These are phyloP conservation scores for Alouatta caraya DNA, from an alignment of 2,797 vertebrate genomes.

Conservation along the genomic window DNA sequence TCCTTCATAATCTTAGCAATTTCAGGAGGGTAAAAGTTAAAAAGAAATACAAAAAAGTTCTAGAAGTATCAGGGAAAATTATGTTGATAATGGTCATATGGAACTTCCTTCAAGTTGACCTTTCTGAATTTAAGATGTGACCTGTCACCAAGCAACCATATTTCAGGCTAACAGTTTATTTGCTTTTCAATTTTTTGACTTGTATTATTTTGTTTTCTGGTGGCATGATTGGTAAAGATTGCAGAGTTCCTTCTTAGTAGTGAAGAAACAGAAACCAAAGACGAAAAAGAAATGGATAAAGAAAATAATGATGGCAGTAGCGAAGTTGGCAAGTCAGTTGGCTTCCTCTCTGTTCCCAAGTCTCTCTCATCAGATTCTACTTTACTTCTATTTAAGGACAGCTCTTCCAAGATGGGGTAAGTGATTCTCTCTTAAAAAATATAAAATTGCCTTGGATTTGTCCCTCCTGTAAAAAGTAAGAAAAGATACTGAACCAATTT, in stretches of 20 bases:
- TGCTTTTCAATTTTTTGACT: slow-evolving; percentile 26
- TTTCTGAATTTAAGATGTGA: slow-evolving; percentile 15
- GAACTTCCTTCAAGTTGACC: neutral
- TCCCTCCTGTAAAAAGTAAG: neutral
- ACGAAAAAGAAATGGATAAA: slow-evolving; percentile 82
- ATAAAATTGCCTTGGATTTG: slow-evolving; percentile 8
- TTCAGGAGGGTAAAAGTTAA: neutral
- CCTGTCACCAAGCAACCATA: neutral
- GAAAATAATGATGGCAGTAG: slow-evolving; percentile 81
- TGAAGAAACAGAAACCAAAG: slow-evolving; percentile 82
- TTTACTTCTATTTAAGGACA: slow-evolving; percentile 93
- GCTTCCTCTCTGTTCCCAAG: slow-evolving; percentile 81
- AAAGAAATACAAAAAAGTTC: neutral
- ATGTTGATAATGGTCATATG: neutral
- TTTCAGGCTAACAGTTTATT: neutral
- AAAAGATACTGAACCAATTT: slow-evolving; percentile 20
- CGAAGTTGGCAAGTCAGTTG: slow-evolving; percentile 72
- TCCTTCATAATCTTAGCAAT: neutral
- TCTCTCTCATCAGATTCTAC: slow-evolving; percentile 89
- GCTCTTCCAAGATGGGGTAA: slow-evolving; percentile 93
- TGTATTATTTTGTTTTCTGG: slow-evolving; percentile 41
- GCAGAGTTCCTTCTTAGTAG: slow-evolving; percentile 88
- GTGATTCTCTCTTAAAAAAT: slow-evolving; percentile 45
- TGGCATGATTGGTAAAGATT: slow-evolving; percentile 80
- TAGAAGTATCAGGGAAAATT: neutral